These are phyloP conservation scores for Acanthopleura granulata DNA, from an alignment of 2,888 invertebrate species.

Conservation along the genomic window DNA sequence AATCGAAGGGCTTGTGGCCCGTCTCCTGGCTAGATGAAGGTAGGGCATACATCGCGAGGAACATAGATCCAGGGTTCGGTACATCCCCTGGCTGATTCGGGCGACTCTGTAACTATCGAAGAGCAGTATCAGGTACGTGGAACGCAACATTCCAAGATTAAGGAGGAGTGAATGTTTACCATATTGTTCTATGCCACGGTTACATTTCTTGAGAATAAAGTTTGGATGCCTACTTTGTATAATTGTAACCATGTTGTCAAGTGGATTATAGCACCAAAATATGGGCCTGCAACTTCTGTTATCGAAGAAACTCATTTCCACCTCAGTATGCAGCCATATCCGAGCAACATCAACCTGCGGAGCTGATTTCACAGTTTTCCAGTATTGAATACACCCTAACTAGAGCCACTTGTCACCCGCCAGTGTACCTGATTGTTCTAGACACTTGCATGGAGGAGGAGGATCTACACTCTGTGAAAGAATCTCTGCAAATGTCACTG, in stretches of 20 bases:
- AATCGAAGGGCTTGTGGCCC: no score
- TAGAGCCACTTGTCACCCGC: conserved; percentile 92
- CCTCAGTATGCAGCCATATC: conserved; percentile 98
- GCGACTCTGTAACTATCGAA: no score
- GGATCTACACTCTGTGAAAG: conserved; percentile 71
- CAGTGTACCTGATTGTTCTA: conserved; percentile 78
- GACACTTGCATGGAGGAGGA: background rate
- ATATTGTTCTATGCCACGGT: no score
- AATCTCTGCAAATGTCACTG: conserved; percentile 94
- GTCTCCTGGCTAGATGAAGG: no score
- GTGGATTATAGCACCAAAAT: conserved; percentile 97
- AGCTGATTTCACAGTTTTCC: conserved; percentile 95
- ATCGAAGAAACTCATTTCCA: conserved; percentile 98
- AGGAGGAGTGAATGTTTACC: no score
- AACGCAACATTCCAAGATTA: no score
- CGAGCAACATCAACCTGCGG: conserved; percentile 98
- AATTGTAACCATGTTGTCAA: conserved; percentile 76
- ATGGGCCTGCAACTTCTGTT: conserved; percentile 99
- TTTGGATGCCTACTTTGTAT: background rate
- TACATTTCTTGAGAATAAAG: no score
- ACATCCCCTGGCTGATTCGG: no score
- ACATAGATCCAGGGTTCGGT: no score
- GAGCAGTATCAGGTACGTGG: no score
- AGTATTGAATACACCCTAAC: conserved; percentile 98
- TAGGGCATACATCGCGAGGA: no score